These are phyloP conservation scores for Dendrocincla tyrannina DNA, from an alignment of 2,797 vertebrate genomes.

Conservation along the genomic window DNA sequence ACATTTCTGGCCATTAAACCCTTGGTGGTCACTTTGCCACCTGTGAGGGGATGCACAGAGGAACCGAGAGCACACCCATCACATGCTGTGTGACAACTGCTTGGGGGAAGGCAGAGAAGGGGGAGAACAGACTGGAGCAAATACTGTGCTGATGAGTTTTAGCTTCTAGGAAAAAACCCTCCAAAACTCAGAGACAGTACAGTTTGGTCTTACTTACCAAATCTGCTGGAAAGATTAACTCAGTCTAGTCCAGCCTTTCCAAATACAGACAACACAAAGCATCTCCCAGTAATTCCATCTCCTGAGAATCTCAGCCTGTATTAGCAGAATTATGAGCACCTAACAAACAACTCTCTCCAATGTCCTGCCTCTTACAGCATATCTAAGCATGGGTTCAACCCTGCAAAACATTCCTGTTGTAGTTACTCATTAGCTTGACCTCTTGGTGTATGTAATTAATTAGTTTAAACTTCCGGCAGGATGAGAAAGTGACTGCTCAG, in stretches of 20 bases:
- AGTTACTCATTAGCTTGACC: neutral
- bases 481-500: neutral
- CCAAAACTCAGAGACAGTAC: neutral
- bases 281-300: neutral
- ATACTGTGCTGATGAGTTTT: neutral
- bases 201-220: neutral
- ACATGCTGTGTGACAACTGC: fast-evolving
- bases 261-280: neutral
- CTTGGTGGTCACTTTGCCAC: neutral
- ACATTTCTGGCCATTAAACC: neutral
- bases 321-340: neutral
- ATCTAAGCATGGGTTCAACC: neutral
- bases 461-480: neutral
- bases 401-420: neutral
- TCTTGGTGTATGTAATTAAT: neutral
- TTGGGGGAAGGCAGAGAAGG: neutral
- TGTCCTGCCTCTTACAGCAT: neutral
- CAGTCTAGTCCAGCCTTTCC: neutral
- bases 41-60: neutral
- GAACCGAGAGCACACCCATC: neutral
- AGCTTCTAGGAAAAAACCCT: neutral
- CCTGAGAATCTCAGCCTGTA: neutral
- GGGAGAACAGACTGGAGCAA: neutral
- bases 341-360: neutral
- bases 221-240: neutral